Conservation (phyloP, 2,113 vertebrate genomes). For the Neofelis nebulosa region DNA sequence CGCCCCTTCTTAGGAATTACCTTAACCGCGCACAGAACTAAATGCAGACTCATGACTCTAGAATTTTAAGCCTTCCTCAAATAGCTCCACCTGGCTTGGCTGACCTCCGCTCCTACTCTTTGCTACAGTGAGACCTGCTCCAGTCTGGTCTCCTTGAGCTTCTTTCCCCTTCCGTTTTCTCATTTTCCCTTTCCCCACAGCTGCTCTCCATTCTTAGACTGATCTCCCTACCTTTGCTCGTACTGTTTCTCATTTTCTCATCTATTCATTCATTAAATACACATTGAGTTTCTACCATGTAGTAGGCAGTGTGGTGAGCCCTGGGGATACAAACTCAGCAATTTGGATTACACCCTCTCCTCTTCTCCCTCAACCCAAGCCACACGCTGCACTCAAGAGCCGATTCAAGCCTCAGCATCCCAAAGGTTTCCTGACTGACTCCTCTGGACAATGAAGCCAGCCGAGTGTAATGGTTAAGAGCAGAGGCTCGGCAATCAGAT, state of each 20-base stretch:
- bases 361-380: neutral
- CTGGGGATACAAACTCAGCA: neutral
- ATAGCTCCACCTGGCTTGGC: neutral
- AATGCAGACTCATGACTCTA: neutral
- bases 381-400: neutral
- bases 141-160: neutral
- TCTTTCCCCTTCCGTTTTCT: neutral
- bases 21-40: neutral
- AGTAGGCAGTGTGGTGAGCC: neutral
- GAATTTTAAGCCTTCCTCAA: neutral
- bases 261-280: neutral
- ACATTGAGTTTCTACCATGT: neutral
- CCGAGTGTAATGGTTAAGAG: neutral
- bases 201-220: neutral
- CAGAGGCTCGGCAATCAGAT: slow-evolving; percentile 15
- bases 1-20: neutral
- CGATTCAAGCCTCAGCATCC: neutral
- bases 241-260: neutral
- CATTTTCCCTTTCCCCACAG: neutral
- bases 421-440: neutral
- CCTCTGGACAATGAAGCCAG: neutral
- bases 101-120: neutral
- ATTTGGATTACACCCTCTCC: neutral
- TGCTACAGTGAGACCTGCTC: neutral
- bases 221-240: neutral